phyloP scores from a whole-genome alignment of 2,888 invertebrate species.

The Lordiphosa fenestrarum region DNA sequence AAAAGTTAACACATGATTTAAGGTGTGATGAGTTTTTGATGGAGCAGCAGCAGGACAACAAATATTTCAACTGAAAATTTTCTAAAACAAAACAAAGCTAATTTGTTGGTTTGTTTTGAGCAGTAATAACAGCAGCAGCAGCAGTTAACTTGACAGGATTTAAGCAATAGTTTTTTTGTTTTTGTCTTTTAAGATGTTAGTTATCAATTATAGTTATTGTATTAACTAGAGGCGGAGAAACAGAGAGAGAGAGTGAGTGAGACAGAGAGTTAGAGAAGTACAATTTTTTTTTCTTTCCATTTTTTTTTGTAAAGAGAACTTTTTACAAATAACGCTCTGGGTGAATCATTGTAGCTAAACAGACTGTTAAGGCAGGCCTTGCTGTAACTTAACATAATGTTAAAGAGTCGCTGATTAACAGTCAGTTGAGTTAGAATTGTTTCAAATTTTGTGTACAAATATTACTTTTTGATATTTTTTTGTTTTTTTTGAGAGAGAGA shows the following conservation, averaged over 20 bases:
- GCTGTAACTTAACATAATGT: too few relatives aligned
- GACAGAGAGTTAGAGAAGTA: constrained; percentile 8
- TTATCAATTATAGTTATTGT: background rate
- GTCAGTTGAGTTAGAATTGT: too few relatives aligned
- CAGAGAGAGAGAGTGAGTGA: constrained; percentile 1
- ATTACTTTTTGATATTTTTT: constrained; percentile 11
- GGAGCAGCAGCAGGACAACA: too few relatives aligned
- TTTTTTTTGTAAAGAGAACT: constrained; percentile 34
- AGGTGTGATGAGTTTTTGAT: too few relatives aligned
- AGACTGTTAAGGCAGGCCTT: background rate
- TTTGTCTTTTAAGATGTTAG: background rate
- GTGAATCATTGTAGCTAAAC: constrained; percentile 19
- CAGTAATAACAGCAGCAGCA: constrained; percentile 7
- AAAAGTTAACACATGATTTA: too few relatives aligned
- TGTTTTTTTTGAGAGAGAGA: constrained; percentile 13
- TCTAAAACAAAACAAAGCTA: constrained; percentile 12
- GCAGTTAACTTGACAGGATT: constrained; percentile 12
- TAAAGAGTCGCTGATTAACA: too few relatives aligned
- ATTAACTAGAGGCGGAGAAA: constrained; percentile 7
- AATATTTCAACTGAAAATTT: too few relatives aligned
- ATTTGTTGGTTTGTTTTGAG: background rate
- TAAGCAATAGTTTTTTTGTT: background rate
- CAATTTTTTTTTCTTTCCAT: constrained; percentile 23
- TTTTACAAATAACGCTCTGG: constrained; percentile 67
- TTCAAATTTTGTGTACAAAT: constrained; percentile 1